These are phyloP conservation scores for Aspiorhynchus laticeps DNA, from an alignment of 2,113 vertebrate species.

Conservation along the genomic window DNA sequence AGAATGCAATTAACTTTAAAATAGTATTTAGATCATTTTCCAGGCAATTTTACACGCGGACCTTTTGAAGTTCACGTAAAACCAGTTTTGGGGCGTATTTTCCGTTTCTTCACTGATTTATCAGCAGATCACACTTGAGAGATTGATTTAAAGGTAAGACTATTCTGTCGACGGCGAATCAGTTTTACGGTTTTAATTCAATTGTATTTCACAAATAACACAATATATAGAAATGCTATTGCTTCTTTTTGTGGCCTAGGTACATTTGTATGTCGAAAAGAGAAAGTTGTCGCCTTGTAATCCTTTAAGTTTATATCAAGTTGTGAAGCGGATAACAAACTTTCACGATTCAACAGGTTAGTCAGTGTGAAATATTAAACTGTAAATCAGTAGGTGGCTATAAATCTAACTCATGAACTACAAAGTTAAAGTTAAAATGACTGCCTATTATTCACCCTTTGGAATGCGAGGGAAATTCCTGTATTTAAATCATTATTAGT, in stretches of 20 bases:
- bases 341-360: background rate
- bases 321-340: background rate
- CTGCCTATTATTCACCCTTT: background rate
- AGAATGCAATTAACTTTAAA: background rate
- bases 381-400: background rate
- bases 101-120: constrained; percentile 41
- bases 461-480: constrained; percentile 19
- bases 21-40: background rate
- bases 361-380: background rate
- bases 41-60: background rate
- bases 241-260: background rate
- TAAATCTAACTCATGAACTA: background rate
- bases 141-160: constrained; percentile 50
- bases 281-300: constrained; percentile 1
- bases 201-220: background rate
- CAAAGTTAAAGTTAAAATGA: background rate
- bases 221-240: background rate
- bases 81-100: background rate
- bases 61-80: constrained; percentile 4
- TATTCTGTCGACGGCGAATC: background rate
- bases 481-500: background rate
- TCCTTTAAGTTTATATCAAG: constrained; percentile 1
- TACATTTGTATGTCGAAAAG: background rate
- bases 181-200: background rate
- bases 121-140: constrained; percentile 31